Conservation (phyloP, 2,888 invertebrate species). For the Ommatoiulus sabulosus region DNA sequence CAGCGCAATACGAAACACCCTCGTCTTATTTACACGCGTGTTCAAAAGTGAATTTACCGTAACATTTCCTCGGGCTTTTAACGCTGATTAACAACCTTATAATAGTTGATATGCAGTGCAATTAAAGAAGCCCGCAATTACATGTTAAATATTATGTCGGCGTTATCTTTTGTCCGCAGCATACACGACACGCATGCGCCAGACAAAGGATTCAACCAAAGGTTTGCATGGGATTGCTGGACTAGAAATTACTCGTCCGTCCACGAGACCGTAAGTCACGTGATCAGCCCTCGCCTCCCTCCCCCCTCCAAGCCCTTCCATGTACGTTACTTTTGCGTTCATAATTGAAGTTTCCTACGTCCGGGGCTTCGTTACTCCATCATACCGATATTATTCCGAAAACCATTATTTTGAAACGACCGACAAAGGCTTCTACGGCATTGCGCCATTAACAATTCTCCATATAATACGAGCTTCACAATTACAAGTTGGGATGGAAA, state of each 20-base stretch:
- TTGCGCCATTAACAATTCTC: background rate
- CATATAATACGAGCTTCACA: conserved; percentile 17
- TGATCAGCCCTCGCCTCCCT: too few relatives aligned
- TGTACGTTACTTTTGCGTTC: background rate
- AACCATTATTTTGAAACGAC: background rate
- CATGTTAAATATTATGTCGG: too few relatives aligned
- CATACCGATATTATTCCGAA: background rate
- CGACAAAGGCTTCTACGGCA: conserved; percentile 21
- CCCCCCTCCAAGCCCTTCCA: background rate
- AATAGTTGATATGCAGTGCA: too few relatives aligned
- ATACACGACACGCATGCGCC: too few relatives aligned
- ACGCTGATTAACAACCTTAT: too few relatives aligned
- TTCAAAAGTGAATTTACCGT: too few relatives aligned
- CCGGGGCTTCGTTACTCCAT: background rate
- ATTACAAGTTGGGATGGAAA: conserved; percentile 28
- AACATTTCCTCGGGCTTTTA: too few relatives aligned
- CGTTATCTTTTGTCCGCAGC: too few relatives aligned
- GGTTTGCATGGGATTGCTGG: background rate
- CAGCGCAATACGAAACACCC: too few relatives aligned
- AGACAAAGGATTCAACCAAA: too few relatives aligned
- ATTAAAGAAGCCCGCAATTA: too few relatives aligned
- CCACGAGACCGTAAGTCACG: background rate
- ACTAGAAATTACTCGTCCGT: background rate
- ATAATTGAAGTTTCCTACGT: background rate
- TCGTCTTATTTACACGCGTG: too few relatives aligned